Evolutionary conservation across 2,113 vertebrate genomes (phyloP), one percentile per base, ranked within the genome.

Genomic region (Halcyon senegalensis): DNA sequence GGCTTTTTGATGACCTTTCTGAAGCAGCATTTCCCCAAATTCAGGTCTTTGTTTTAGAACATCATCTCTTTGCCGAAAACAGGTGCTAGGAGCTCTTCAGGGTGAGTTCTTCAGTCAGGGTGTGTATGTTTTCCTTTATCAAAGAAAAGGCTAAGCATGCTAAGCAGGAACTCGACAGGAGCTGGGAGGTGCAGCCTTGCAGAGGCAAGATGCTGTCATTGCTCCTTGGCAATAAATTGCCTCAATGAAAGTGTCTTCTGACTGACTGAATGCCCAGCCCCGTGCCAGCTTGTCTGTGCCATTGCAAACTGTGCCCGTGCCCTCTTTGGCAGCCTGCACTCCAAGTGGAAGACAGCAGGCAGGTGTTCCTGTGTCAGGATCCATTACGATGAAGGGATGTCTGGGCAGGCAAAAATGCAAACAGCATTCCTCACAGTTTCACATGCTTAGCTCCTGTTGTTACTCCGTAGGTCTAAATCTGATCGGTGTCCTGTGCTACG

Each of bases 341-440:
- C 48, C 58, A 58, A 79, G 78, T n/a, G 70, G 78, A 84, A 89
- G 62, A 44, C 0, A 4, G 37, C 37, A 50, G 53, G 44, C 84
- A 89, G 87, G 84, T 82, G 90, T 73, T 89, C 48, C 62, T 21
- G 13, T 95, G 91, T 95, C 89, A 96, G 81, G 77, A 89, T 91
- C 67, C 62, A 87, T 93, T 91, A 94, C 0, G 0, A 7, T 58
- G 68, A 90, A 51, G 55, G 53, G 74, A 72, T 48, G 66, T 51
- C 72, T 78, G 66, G 81, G 64, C 86, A 64, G 56, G 69, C 62
- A 84, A n/a, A 87, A 41, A 31, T 17, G 13, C 24, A 69, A 81
- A 30, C 44, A 75, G 44, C 33, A 11, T 60, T 78, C 43, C 18
- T 82, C 58, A 11, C 56, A 31, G 85, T 44, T 74, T 72, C 53